Evolutionary conservation across 1,140 invertebrate genomes (phyloP), one percentile per base, ranked within the genome.

Genomic region (Ceratina japonica): DNA sequence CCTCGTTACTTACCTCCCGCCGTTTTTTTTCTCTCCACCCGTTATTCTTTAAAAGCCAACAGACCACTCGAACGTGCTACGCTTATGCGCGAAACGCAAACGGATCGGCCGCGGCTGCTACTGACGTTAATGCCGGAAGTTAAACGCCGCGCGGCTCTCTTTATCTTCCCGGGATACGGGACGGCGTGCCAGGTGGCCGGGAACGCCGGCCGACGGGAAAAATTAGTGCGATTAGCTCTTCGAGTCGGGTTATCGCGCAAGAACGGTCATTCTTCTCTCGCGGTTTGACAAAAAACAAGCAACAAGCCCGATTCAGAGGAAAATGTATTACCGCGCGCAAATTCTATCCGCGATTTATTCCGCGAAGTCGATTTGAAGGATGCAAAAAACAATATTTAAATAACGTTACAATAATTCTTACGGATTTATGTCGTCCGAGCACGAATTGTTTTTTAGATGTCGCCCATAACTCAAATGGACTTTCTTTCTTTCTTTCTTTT

Each of bases 51-150:
- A 77, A 66, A 58, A 76, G 59, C 58, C 3, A 4, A 18, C 54
- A 52, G 15, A 10, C 66, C 63, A 51, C 52, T 72, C 69, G 61
- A 75, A 68, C 15, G 37, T 15, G n/a, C 75, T 8, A 61, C 56
- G 27, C 24, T 63, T 72, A 82, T 64, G 62, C 51, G 62, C 54
- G 72, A 78, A 83, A 73, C 71, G 71, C 56, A 76, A 86, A 84
- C 84, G 79, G 64, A 85, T 85, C 62, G 64, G 54, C 49, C 58
- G 8, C 58, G n/a, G 70, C 79, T 84, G 83, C 18, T 61, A 16
- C 37, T 72, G 83, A 84, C 83, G 59, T 85, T 85, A 81, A 85
- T 81, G 82, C 70, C n/a, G 58, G 31, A 80, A 85, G 63, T 81
- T 74, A 63, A 72, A 77, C 58, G 49, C n/a, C 15, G 16, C 54